Conservation (phyloP, 2,888 invertebrate species). For the Cyrtodaria siliqua region DNA sequence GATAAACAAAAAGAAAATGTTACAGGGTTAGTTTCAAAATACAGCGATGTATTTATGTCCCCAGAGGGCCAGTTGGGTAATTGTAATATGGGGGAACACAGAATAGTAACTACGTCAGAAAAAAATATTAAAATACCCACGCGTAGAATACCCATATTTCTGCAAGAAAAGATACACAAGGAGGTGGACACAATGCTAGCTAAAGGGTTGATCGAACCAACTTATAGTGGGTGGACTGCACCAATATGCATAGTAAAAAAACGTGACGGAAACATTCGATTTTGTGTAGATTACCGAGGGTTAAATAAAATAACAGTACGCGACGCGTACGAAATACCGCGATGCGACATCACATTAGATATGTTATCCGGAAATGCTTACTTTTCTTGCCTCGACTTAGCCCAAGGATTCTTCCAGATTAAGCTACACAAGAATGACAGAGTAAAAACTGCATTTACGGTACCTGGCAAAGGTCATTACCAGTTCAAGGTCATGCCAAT, state of each 20-base stretch:
- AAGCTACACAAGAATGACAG: constrained; percentile 19
- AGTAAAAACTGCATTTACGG: constrained; percentile 25
- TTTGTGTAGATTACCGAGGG: constrained; percentile 49
- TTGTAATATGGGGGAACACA: neutral
- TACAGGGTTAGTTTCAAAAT: no score
- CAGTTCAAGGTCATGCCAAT: neutral
- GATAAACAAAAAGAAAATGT: no score
- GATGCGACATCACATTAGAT: constrained; percentile 31
- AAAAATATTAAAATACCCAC: neutral
- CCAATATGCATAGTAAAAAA: constrained; percentile 51
- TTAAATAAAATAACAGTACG: constrained; percentile 32
- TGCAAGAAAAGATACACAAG: neutral
- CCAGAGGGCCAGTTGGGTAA: no score
- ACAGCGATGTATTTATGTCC: no score
- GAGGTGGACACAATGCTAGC: neutral
- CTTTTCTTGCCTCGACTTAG: constrained; percentile 23
- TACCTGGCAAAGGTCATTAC: constrained; percentile 8
- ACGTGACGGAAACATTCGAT: constrained; percentile 33
- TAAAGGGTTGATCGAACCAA: neutral
- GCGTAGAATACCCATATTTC: neutral
- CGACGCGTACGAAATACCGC: constrained; percentile 33
- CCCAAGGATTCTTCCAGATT: constrained; percentile 30
- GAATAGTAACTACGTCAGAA: neutral
- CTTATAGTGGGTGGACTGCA: constrained; percentile 23
- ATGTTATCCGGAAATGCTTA: neutral